Base-by-base conservation (phyloP, 2,888 invertebrate genomes). In the Netelia melanura region DNA sequence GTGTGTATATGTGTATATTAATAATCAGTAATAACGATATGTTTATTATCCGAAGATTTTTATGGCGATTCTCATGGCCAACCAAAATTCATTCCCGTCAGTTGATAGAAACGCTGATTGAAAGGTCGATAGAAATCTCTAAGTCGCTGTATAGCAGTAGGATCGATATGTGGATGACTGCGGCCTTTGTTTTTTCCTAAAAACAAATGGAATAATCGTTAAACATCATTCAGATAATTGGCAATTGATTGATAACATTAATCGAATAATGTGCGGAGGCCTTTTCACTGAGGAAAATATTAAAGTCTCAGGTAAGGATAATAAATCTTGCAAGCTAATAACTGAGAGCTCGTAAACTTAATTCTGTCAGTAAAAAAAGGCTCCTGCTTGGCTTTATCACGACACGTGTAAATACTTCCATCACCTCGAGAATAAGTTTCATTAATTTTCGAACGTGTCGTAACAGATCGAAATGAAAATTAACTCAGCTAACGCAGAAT, bases 71-170 rank as follows among this genome's bases (percentile, higher is more conserved):
- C 58, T 80, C 48, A 95, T 65, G 94, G 95, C 98, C 98, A 98
- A 83, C 97, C 97, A 94, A 98, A 98, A 94, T 97, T 96, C 87
- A 97, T 97, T 62, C 98, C 97, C 70, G 98, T 97, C 91, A 98
- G 95, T 92, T 97, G 96, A 94, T 98, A 98, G 94, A 98, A 98
- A 90, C 96, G 96, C 91, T 96, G 96, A 94, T 98, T 98, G 93
- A 97, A 97, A 2, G 98, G 98, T 89, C 96, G 95, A 92, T 98
- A 98, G 94, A 97, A 98, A 91, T 97, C 96, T 88, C 97, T 95
- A 83, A 98, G 95, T 89, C 96, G 95, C 90, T 96, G 95, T 84
- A 98, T 94, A 61, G 96, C 97, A 61, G 95, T 94, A 1, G 96
- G 95, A 91, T 97, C 96, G 87, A 98, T 97, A 88, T 95, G 95